A percentile compares a stretch with the other conserved stretches of the same genome.
Conservation (phyloP, 2,888 invertebrate genomes). For the Pristionchus fissidentatus region DNA sequence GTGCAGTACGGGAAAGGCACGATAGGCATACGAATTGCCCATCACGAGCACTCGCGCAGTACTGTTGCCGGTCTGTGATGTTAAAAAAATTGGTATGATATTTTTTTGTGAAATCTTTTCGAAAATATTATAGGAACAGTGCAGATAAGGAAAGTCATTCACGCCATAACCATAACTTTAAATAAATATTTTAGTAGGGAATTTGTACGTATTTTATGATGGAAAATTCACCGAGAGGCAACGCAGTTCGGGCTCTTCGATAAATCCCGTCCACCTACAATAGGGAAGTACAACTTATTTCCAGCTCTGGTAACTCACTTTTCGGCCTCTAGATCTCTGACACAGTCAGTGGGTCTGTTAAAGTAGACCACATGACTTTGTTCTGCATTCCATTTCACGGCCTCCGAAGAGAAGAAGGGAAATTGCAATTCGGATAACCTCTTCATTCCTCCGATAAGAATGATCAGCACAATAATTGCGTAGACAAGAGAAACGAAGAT, state of each 20-base stretch:
- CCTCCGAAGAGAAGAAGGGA: no score
- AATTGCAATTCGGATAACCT: not conserved
- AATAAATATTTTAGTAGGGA: no score
- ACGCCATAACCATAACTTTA: no score
- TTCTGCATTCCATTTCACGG: not conserved
- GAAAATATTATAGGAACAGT: no score
- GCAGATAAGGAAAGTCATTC: no score
- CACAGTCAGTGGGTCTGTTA: not conserved
- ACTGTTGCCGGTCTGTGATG: slow-evolving; percentile 28
- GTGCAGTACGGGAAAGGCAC: slow-evolving; percentile 27
- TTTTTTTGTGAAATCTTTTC: no score
- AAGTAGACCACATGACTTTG: slow-evolving; percentile 7
- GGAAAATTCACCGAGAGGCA: not conserved
- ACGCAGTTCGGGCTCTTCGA: not conserved
- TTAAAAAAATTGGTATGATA: not conserved
- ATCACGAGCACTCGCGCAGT: slow-evolving; percentile 42
- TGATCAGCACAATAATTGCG: not conserved
- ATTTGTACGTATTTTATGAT: no score
- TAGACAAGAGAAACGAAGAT: not conserved
- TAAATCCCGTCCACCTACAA: not conserved
- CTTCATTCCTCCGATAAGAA: not conserved
- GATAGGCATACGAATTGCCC: slow-evolving; percentile 45
- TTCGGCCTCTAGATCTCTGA: not conserved
- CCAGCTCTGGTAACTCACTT: not conserved
- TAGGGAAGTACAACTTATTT: not conserved